These are phyloP conservation scores for Gortyna flavago DNA, from an alignment of 2,888 invertebrate species.

Conservation along the genomic window DNA sequence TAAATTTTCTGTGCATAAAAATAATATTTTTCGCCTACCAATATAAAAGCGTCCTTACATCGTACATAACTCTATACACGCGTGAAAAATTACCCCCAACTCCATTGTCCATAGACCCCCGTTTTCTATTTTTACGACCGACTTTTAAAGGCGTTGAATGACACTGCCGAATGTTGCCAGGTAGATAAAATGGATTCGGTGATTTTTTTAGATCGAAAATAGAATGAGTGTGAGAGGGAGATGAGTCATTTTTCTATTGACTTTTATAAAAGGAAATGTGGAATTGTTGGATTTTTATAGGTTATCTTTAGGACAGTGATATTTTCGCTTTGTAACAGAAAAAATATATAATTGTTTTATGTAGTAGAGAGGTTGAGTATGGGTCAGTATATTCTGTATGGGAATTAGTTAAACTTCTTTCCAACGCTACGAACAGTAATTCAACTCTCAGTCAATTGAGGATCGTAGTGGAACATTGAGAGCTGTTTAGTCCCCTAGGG, in stretches of 20 bases:
- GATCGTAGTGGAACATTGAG: too few species aligned
- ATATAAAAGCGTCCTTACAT: slow-evolving; percentile 42
- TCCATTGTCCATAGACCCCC: slow-evolving; percentile 64
- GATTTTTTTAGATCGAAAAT: slow-evolving; percentile 56
- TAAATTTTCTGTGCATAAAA: not conserved
- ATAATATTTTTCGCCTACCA: not conserved
- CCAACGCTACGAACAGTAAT: not conserved
- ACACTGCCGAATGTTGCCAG: slow-evolving; percentile 64
- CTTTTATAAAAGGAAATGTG: not conserved
- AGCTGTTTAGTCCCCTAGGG: too few species aligned
- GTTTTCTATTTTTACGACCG: slow-evolving; percentile 68
- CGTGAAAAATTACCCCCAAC: slow-evolving; percentile 69
- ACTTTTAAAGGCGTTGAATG: slow-evolving; percentile 69
- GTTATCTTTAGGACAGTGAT: not conserved
- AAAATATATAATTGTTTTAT: not conserved
- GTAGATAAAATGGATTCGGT: slow-evolving; percentile 59
- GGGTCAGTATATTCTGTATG: not conserved
- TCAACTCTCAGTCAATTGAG: not conserved
- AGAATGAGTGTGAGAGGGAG: slow-evolving; percentile 3
- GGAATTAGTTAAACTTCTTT: not conserved
- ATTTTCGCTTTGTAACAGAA: not conserved
- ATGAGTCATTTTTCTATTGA: slow-evolving; percentile 27
- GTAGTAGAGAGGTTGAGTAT: not conserved
- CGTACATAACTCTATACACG: slow-evolving; percentile 64
- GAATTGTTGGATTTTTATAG: not conserved